A percentile compares a stretch with the other conserved stretches of the same genome.
phyloP scores from a whole-genome alignment of 2,113 vertebrate genomes.

The Pampusana beccarii region DNA sequence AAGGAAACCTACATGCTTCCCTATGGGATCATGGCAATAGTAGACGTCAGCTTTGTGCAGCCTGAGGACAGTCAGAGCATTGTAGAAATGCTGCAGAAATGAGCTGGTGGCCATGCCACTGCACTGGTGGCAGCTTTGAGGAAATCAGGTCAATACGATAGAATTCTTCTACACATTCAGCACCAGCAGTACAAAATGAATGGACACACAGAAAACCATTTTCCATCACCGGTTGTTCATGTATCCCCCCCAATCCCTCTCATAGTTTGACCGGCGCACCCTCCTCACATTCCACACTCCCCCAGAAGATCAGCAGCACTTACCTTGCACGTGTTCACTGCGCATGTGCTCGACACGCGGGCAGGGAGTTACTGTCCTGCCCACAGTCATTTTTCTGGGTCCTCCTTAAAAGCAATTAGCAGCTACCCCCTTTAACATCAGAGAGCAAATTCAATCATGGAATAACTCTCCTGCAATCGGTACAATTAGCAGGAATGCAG shows the following conservation, averaged over 20 bases:
- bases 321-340: not conserved
- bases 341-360: rapidly evolving
- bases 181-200: not conserved
- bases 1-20: not conserved
- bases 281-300: not conserved
- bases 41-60: not conserved
- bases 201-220: not conserved
- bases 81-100: not conserved
- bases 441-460: constrained; percentile 1
- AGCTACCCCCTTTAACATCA: constrained; percentile 26
- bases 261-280: not conserved
- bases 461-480: not conserved
- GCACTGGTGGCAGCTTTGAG: not conserved
- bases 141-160: not conserved
- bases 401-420: constrained; percentile 51
- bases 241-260: rapidly evolving
- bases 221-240: not conserved
- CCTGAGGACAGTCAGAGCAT: not conserved
- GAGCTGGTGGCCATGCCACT: not conserved
- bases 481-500: constrained; percentile 42
- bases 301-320: not conserved
- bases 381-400: not conserved
- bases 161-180: not conserved
- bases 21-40: not conserved
- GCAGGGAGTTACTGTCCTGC: not conserved